Conservation (phyloP, 2,113 vertebrate genomes). For the Rynchops niger region DNA sequence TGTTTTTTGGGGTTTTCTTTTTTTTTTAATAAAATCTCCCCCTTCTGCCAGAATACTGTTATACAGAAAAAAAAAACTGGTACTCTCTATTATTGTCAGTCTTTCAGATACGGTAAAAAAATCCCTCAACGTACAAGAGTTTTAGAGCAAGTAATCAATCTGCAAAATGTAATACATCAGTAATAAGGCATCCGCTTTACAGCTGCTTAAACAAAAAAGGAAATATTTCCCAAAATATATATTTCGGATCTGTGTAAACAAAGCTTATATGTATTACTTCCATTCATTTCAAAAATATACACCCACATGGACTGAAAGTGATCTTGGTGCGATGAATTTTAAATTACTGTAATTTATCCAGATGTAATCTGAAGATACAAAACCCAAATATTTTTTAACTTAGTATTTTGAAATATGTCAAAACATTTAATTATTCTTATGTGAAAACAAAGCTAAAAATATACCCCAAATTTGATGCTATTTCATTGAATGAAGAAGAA, state of each 20-base stretch:
- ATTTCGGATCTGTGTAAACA: conserved; percentile 77
- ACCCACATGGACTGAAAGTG: conserved; percentile 51
- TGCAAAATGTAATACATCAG: conserved; percentile 39
- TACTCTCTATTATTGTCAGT: conserved; percentile 23
- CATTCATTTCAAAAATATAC: conserved; percentile 53
- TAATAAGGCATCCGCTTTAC: conserved; percentile 66
- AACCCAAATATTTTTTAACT: neutral
- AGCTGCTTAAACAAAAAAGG: conserved; percentile 50
- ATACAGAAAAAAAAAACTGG: conserved; percentile 25
- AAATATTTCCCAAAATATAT: conserved; percentile 55
- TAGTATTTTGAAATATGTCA: neutral
- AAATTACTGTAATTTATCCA: conserved; percentile 4
- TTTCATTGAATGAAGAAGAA: conserved; percentile 60
- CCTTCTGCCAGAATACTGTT: conserved; percentile 55
- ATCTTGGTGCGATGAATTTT: conserved; percentile 37
- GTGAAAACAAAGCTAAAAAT: conserved; percentile 42
- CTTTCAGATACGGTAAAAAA: conserved; percentile 62
- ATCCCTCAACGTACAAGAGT: conserved; percentile 36
- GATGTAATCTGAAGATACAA: conserved; percentile 52
- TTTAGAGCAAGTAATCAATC: conserved; percentile 49
- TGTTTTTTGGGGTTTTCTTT: neutral
- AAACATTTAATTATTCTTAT: conserved; percentile 27
- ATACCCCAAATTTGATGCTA: conserved; percentile 31
- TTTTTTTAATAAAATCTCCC: neutral
- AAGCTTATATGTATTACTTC: conserved; percentile 60